Evolutionary conservation across 2,888 invertebrate species (phyloP), one percentile per base, ranked within the genome.

Genomic region (Anagyrus pseudococci): DNA sequence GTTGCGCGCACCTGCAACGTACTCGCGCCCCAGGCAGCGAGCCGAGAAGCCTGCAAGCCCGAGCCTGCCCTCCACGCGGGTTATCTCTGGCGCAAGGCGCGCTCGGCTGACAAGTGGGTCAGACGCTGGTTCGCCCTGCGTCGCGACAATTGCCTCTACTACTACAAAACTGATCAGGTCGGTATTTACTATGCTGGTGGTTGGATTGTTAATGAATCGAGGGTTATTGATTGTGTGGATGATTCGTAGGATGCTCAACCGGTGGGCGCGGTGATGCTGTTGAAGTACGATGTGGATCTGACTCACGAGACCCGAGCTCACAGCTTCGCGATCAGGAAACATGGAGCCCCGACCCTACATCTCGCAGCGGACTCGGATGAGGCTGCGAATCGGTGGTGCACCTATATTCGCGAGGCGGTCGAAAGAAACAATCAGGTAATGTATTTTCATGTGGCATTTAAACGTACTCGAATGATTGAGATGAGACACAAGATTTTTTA

Each of bases 101-200:
- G 85, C 0, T 76, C 80, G 1, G 63, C 53, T 29, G 64, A 64
- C 43, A 67, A 89, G 66, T 97, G 96, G 96, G 90, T 93, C 55
- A 85, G 92, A 59, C 84, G 97, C 69, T 97, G 94, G 93, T 96
- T 96, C 82, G 90, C 92, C 68, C 84, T 97, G 58, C 91, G 95
- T 73, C 88, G 91, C 57, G 96, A 97, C 83, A 93, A 94, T 83
- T 96, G 95, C 83, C 86, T 97, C 67, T 97, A 96, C 82, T 96
- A 93, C 83, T 97, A 96, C 83, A 96, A 96, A 85, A 92, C 91
- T 74, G 93, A 94, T 82, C 85, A 89, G 81, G 95, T 95, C 82
- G 19, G 53, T 47, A 26, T 3, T 15, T 17, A 17, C 29, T n/a
- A n/a, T n/a, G 29, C 29, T 10, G 29, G 10, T 4, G 29, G 6